phyloP scores from a whole-genome alignment of 2,888 invertebrate genomes.

The Hemaris fuciformis region DNA sequence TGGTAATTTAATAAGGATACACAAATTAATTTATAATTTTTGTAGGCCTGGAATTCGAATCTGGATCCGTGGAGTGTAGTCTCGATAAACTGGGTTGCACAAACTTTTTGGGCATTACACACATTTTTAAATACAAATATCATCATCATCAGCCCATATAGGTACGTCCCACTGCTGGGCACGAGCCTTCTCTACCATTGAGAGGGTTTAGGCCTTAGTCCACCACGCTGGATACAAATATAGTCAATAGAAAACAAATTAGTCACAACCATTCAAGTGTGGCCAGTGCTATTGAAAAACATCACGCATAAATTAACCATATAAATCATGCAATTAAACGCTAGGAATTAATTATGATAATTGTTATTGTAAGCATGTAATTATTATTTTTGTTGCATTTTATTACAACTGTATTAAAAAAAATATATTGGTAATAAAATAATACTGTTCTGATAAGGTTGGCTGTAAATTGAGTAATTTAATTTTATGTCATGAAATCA shows the following conservation, averaged over 20 bases:
- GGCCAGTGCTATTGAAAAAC: not conserved
- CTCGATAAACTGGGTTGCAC: too few species aligned
- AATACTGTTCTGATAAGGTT: not conserved
- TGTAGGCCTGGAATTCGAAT: too few species aligned
- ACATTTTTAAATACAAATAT: too few species aligned
- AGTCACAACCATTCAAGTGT: not conserved
- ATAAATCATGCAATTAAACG: not conserved
- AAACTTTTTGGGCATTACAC: too few species aligned
- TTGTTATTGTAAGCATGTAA: not conserved
- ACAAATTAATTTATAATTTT: too few species aligned
- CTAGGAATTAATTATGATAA: not conserved
- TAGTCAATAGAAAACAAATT: conserved; percentile 1
- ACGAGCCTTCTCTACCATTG: too few species aligned
- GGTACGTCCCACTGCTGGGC: too few species aligned
- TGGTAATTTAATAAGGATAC: too few species aligned
- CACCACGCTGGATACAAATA: too few species aligned
- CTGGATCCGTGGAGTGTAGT: too few species aligned
- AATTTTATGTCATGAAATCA: not conserved
- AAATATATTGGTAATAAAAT: not conserved
- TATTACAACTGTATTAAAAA: not conserved
- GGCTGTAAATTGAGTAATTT: not conserved
- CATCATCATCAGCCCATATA: too few species aligned
- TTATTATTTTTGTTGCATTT: not conserved
- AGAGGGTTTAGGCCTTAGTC: too few species aligned
- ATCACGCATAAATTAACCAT: not conserved